Percentiles rank a stretch among this genome's conserved stretches.
These are phyloP conservation scores for Chrysina gloriosa DNA, from an alignment of 2,888 invertebrate genomes.

Conservation along the genomic window DNA sequence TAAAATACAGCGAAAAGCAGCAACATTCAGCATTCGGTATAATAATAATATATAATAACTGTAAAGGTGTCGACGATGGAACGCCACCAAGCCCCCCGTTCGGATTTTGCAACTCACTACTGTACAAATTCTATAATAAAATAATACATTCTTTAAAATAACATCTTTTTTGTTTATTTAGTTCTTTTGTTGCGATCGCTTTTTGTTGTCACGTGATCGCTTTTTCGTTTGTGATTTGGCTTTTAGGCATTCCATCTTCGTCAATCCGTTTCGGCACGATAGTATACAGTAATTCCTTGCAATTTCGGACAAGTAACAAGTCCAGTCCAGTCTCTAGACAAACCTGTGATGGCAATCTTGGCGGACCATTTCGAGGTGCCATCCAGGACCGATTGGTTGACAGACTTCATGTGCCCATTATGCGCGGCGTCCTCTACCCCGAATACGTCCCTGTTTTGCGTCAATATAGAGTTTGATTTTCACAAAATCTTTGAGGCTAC, in stretches of 20 bases:
- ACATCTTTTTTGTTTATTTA: too few species aligned
- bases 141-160: too few species aligned
- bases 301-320: constrained; percentile 42
- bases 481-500: neutral
- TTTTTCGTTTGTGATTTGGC: neutral
- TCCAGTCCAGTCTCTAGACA: constrained; percentile 66
- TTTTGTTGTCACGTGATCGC: neutral
- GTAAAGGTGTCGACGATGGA: constrained; percentile 24
- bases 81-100: neutral
- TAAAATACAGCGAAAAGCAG: constrained; percentile 54
- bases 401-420: constrained; percentile 95
- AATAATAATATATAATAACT: constrained; percentile 25
- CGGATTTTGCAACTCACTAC: too few species aligned
- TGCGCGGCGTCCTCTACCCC: constrained; percentile 95
- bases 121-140: too few species aligned
- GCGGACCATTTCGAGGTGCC: constrained; percentile 99
- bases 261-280: constrained; percentile 10
- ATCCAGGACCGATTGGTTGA: constrained; percentile 98
- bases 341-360: constrained; percentile 99
- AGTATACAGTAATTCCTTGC: constrained; percentile 34
- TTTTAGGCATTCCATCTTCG: neutral
- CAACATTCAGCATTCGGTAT: constrained; percentile 57
- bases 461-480: constrained; percentile 36
- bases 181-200: too few species aligned
- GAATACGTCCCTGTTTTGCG: constrained; percentile 86